These are phyloP conservation scores for Stichodactyla helianthus DNA, from an alignment of 64 coral and sea anemone genomes.

Conservation along the genomic window DNA sequence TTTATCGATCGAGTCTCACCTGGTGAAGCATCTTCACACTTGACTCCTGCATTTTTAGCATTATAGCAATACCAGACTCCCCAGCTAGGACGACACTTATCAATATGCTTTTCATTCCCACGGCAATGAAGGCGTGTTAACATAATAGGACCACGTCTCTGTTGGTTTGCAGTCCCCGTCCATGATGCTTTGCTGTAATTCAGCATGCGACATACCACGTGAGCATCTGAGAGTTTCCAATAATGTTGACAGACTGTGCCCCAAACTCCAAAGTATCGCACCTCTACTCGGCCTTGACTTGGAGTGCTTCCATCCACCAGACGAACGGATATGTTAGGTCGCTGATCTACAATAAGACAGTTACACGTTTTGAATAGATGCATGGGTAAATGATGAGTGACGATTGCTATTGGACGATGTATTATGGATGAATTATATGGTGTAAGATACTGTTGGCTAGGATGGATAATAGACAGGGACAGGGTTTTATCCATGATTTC, in stretches of 20 bases:
- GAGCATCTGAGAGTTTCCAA: neutral
- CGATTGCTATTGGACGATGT: too few species aligned
- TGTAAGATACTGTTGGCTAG: too few species aligned
- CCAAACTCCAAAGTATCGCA: neutral
- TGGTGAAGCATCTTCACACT: neutral
- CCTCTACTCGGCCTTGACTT: neutral
- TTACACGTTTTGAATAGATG: neutral
- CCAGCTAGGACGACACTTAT: neutral
- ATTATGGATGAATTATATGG: too few species aligned
- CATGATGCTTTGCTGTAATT: constrained; percentile 7
- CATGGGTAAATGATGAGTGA: too few species aligned
- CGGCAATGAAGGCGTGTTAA: neutral
- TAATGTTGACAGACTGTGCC: neutral
- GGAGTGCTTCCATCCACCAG: neutral
- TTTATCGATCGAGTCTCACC: neutral
- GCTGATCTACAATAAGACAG: neutral
- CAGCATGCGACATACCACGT: constrained; percentile 1
- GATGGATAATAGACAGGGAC: too few species aligned
- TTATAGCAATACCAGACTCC: neutral
- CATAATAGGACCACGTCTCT: neutral
- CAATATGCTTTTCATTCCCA: neutral
- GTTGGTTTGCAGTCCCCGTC: neutral
- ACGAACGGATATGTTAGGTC: neutral
- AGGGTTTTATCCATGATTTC: too few species aligned
- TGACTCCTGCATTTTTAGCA: neutral